Percentiles rank a stretch among this genome's conserved stretches.
These are phyloP conservation scores for Harmothoe impar DNA, from an alignment of 2,888 invertebrate genomes.

Conservation along the genomic window DNA sequence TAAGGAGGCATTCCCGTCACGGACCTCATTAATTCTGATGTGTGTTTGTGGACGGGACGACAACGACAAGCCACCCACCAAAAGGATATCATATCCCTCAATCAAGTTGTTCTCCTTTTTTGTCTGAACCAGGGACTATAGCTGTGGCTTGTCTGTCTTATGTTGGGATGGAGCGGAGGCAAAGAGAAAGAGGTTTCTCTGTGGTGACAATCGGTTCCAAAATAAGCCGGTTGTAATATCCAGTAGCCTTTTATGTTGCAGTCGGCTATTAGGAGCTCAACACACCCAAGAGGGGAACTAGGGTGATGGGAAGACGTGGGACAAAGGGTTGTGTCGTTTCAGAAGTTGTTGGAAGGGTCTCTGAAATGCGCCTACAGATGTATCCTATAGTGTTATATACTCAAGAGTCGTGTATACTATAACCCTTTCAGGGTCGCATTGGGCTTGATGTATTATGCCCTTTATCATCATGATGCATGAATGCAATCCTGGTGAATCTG, in stretches of 20 bases:
- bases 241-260: background rate
- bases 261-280: background rate
- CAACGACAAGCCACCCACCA: background rate
- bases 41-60: constrained; percentile 17
- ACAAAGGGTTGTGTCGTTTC: too few species aligned
- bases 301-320: too few species aligned
- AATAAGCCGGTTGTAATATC: constrained; percentile 6
- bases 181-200: background rate
- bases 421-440: too few species aligned
- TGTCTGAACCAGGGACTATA: background rate
- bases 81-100: constrained; percentile 38
- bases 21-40: background rate
- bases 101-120: background rate
- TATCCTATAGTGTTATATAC: background rate
- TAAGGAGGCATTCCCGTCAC: constrained; percentile 11
- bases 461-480: too few species aligned
- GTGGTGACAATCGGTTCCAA: background rate
- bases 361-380: background rate
- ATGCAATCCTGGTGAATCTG: too few species aligned
- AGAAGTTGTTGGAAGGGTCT: too few species aligned
- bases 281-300: too few species aligned
- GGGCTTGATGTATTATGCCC: too few species aligned
- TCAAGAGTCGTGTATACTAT: background rate
- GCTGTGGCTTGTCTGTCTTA: background rate
- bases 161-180: background rate